Evolutionary conservation across 2,113 vertebrate genomes (phyloP).

Genomic region (Daboia siamensis): DNA sequence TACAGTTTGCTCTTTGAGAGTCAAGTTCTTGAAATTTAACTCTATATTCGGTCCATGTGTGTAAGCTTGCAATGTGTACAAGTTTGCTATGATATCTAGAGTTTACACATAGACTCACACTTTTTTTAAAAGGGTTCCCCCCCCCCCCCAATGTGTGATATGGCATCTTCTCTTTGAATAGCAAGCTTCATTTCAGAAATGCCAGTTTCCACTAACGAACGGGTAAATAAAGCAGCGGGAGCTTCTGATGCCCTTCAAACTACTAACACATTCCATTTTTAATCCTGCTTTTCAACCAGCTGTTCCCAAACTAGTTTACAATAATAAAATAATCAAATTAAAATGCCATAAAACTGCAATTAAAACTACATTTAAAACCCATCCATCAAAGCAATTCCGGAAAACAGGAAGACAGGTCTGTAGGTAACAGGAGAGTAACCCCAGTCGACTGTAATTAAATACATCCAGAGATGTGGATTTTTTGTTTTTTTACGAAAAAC

Average conservation of each 20-base stretch:
- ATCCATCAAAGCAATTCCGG: slow-evolving; percentile 1
- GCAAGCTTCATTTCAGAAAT: not conserved
- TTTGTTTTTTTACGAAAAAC: not conserved
- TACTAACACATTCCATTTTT: not conserved
- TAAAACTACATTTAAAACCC: slow-evolving; percentile 26
- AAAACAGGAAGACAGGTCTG: not conserved
- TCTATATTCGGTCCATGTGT: not conserved
- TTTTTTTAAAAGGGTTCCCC: not conserved
- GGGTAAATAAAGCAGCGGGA: not conserved
- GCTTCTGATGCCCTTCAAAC: not conserved
- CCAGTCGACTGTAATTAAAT: slow-evolving; percentile 11
- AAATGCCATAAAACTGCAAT: slow-evolving; percentile 20
- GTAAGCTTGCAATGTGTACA: not conserved
- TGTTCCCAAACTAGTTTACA: slow-evolving; percentile 1
- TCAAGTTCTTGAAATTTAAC: not conserved
- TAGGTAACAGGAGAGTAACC: not conserved
- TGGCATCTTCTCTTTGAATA: not conserved
- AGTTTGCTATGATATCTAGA: not conserved
- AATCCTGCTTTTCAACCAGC: slow-evolving; percentile 1
- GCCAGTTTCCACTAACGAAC: not conserved
- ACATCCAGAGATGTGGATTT: not conserved
- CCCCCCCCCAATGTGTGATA: not conserved
- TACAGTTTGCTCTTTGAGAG: not conserved
- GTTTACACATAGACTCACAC: not conserved
- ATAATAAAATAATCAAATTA: slow-evolving; percentile 26